Evolutionary conservation across 2,797 vertebrate genomes (phyloP).

Genomic region (Argentina silus): DNA sequence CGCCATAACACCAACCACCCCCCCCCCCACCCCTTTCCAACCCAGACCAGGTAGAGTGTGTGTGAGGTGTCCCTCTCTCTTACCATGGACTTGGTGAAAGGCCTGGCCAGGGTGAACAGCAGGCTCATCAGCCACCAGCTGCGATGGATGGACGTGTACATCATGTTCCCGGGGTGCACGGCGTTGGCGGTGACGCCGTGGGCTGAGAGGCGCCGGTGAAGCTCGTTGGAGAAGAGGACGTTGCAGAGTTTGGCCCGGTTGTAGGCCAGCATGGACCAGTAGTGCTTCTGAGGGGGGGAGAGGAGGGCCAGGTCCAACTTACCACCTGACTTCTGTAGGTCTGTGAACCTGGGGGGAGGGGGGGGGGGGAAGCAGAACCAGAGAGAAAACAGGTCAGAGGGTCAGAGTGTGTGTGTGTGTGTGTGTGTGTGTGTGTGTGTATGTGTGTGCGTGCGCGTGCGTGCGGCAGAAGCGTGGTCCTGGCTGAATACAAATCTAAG

Average conservation of each 20-base stretch:
- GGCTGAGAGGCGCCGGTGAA: slow-evolving; percentile 89
- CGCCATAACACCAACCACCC: too few relatives aligned
- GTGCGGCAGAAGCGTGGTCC: slow-evolving; percentile 76
- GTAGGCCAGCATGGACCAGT: slow-evolving; percentile 97
- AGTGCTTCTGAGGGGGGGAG: slow-evolving; percentile 87
- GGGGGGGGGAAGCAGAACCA: slow-evolving; percentile 20
- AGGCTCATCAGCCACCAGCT: slow-evolving; percentile 95
- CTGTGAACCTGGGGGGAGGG: slow-evolving; percentile 84
- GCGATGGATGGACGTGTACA: slow-evolving; percentile 90
- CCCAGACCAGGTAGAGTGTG: too few relatives aligned
- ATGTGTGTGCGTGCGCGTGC: slow-evolving; percentile 74
- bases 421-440: not conserved
- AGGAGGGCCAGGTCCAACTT: slow-evolving; percentile 88
- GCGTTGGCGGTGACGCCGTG: slow-evolving; percentile 87
- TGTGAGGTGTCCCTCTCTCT: slow-evolving; percentile 54
- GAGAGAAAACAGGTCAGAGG: not conserved
- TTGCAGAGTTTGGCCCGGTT: slow-evolving; percentile 98
- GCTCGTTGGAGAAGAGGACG: slow-evolving; percentile 91
- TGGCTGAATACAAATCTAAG: slow-evolving; percentile 93
- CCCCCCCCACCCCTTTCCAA: too few relatives aligned
- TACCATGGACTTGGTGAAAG: slow-evolving; percentile 99
- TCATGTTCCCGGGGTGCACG: slow-evolving; percentile 95
- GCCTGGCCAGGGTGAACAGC: slow-evolving; percentile 89
- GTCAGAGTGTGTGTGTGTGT: slow-evolving; percentile 13
- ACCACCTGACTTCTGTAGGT: slow-evolving; percentile 85